Evolutionary conservation across 2,113 vertebrate species (phyloP).

Genomic region (Urocolius indicus): DNA sequence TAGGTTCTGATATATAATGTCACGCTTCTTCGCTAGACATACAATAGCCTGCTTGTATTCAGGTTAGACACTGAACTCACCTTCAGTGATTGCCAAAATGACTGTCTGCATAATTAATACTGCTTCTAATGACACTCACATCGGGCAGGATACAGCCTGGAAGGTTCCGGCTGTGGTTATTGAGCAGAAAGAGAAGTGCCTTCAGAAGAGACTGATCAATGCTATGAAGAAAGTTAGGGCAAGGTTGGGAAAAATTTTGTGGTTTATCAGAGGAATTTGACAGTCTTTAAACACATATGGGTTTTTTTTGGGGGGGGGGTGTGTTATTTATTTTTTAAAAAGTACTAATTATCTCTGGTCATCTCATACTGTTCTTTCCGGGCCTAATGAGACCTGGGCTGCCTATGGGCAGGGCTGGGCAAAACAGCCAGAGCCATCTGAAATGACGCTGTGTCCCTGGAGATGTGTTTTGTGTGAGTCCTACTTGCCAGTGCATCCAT

Average conservation of each 20-base stretch:
- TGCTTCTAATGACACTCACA: neutral
- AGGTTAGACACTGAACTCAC: slow-evolving; percentile 9
- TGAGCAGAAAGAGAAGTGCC: neutral
- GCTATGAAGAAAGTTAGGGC: neutral
- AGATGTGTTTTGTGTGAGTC: neutral
- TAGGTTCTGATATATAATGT: neutral
- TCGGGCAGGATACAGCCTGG: neutral
- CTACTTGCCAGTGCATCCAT: neutral
- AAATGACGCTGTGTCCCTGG: neutral
- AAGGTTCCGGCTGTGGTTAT: neutral
- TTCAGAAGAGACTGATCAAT: neutral
- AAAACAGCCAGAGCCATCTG: neutral
- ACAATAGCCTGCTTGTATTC: slow-evolving; percentile 4
- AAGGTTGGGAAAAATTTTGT: neutral
- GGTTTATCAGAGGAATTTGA: neutral
- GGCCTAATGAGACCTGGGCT: neutral
- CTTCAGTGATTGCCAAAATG: neutral
- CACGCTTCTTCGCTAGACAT: neutral
- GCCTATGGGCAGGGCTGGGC: neutral
- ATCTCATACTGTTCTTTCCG: neutral
- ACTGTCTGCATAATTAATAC: slow-evolving; percentile 6
- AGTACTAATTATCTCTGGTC: neutral
- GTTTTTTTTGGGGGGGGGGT: too few species aligned
- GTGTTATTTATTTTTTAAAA: too few species aligned
- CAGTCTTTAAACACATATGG: neutral